Evolutionary conservation across 1,140 invertebrate species (phyloP).

Genomic region (Kradibia gibbosae): DNA sequence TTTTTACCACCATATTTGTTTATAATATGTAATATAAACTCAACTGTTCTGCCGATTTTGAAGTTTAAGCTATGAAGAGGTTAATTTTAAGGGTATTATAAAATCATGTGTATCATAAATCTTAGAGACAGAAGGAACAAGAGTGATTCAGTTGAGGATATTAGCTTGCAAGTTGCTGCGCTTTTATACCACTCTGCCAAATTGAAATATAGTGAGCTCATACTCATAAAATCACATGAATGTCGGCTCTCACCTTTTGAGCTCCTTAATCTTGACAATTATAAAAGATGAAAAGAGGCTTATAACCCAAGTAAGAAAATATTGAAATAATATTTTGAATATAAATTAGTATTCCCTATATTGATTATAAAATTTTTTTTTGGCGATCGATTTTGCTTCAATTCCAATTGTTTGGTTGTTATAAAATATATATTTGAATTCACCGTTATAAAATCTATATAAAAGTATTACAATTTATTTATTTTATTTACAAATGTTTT

Average conservation of each 20-base stretch:
- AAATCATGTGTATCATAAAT: neutral
- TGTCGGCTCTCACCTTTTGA: neutral
- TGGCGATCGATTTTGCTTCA: too few species aligned
- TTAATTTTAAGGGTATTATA: neutral
- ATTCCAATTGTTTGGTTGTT: too few species aligned
- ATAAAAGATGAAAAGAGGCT: neutral
- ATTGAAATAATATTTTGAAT: too few species aligned
- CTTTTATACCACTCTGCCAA: neutral
- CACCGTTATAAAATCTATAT: too few species aligned
- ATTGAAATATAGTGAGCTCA: constrained; percentile 33
- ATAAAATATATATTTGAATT: too few species aligned
- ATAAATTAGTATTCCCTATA: too few species aligned
- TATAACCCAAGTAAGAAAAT: too few species aligned
- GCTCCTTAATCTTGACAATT: constrained; percentile 14
- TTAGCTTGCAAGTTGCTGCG: neutral
- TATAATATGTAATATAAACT: neutral
- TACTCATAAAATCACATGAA: constrained; percentile 1
- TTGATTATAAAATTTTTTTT: too few species aligned
- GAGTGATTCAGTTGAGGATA: neutral
- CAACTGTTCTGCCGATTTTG: neutral
- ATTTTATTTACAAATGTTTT: too few species aligned
- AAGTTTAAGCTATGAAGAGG: neutral
- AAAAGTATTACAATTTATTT: too few species aligned
- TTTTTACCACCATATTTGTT: neutral
- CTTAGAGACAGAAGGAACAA: neutral